Evolutionary conservation across 2,888 invertebrate species (phyloP).

Genomic region (Prenolepis imparis): DNA sequence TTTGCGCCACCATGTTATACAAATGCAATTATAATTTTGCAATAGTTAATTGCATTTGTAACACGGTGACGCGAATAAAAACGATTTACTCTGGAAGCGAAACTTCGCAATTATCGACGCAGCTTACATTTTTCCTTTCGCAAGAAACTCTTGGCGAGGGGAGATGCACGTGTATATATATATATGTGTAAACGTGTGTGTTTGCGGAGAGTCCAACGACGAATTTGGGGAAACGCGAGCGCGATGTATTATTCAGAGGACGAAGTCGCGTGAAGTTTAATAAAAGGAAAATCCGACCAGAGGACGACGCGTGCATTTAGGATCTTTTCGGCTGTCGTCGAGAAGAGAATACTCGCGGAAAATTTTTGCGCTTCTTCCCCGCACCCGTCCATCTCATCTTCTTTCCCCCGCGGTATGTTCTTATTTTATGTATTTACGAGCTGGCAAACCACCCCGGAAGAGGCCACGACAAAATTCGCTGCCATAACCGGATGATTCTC

Average conservation of each 20-base stretch:
- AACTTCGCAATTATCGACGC: slow-evolving; percentile 37
- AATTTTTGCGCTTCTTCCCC: slow-evolving; percentile 57
- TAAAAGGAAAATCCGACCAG: slow-evolving; percentile 61
- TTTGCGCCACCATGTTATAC: background rate
- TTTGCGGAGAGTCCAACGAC: slow-evolving; percentile 13
- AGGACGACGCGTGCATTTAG: slow-evolving; percentile 26
- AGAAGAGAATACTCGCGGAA: slow-evolving; percentile 51
- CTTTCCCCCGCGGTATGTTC: background rate
- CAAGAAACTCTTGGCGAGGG: slow-evolving; percentile 6
- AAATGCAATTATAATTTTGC: slow-evolving; percentile 23
- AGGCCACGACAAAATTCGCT: background rate
- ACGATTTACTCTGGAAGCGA: background rate
- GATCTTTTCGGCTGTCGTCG: slow-evolving; percentile 56
- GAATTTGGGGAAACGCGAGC: slow-evolving; percentile 36
- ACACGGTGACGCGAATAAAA: background rate
- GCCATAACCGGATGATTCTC: background rate
- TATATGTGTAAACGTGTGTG: background rate
- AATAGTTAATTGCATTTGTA: no score
- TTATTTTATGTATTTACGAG: slow-evolving; percentile 41
- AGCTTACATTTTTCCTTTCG: background rate
- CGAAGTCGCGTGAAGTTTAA: slow-evolving; percentile 63
- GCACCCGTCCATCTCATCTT: no score
- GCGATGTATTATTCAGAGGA: slow-evolving; percentile 70
- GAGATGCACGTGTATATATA: background rate
- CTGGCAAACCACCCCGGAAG: background rate